Evolutionary conservation across 1,140 invertebrate genomes (phyloP), one percentile per base, ranked within the genome.

Genomic region (Tachypleus tridentatus): DNA sequence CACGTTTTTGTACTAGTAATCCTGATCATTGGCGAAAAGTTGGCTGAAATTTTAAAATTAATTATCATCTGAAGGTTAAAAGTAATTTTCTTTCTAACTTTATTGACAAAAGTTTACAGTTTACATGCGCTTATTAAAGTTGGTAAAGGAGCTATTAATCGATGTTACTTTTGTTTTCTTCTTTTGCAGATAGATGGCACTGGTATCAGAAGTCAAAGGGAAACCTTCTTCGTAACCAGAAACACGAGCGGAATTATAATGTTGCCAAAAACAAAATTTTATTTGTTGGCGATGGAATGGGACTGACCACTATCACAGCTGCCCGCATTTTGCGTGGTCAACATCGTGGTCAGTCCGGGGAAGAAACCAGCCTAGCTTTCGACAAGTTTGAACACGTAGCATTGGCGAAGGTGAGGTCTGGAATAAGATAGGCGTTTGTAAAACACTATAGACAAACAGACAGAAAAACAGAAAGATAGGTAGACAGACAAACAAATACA

Each of bases 261-360:
- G 74, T 77, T 0, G 93, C 93, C 0, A 91, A 87, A 75, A 96
- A 96, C 75, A 85, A 95, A 1, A 89, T 96, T 29, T 69, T 96
- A 0, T 96, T 96, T 73, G 78, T 96, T 5, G 93, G 92, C 0
- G 92, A 96, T 73, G 93, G 93, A 3, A 96, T 97, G 93, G 92
- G 92, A 5, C 82, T 89, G 0, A 86, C 89, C 52, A 94, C 93
- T 0, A 82, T 92, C 11, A 92, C 91, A 0, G 89, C 92, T 0
- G 83, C 87, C 0, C 80, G 94, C 64, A 80, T 81, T 5, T 70
- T 73, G 4, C 72, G 74, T 58, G 77, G 77, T 4, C 78, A 80
- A 62, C 60, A 58, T 6, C 4, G 57, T 8, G 86, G 86, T 9
- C 80, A 80, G 10, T 65, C 3, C 51, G 84, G 85, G 2, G 89